Conservation (phyloP, 2,113 vertebrate species). For the Mobula birostris region DNA sequence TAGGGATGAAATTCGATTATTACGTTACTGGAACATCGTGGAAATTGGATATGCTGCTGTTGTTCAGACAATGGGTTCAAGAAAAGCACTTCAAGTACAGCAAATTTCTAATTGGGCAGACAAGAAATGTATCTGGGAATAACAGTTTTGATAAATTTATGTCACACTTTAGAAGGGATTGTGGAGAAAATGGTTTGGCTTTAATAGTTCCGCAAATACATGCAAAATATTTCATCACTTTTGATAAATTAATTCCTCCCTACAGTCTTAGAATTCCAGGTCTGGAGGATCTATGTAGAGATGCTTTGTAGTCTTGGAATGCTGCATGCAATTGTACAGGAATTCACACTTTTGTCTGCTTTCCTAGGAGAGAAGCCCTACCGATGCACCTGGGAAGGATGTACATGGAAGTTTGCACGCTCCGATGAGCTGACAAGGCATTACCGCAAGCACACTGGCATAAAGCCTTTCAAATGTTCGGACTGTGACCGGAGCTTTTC, state of each 20-base stretch:
- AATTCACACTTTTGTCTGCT: background rate
- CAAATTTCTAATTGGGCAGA: background rate
- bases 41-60: background rate
- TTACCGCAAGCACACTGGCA: conserved; percentile 94
- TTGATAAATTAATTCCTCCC: background rate
- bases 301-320: background rate
- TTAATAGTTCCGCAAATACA: background rate
- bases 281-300: background rate
- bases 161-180: background rate
- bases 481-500: conserved; percentile 96
- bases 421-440: conserved; percentile 92
- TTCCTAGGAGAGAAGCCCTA: conserved; percentile 88
- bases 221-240: background rate
- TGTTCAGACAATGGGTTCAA: background rate
- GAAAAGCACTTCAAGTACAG: background rate
- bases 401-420: conserved; percentile 89
- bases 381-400: conserved; percentile 93
- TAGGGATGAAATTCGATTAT: background rate
- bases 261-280: background rate
- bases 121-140: background rate
- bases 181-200: background rate
- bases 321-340: background rate
- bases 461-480: conserved; percentile 94
- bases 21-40: background rate
- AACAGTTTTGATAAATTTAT: background rate